phyloP scores from a whole-genome alignment of 2,113 vertebrate species.

The Oreocharis arfaki region DNA sequence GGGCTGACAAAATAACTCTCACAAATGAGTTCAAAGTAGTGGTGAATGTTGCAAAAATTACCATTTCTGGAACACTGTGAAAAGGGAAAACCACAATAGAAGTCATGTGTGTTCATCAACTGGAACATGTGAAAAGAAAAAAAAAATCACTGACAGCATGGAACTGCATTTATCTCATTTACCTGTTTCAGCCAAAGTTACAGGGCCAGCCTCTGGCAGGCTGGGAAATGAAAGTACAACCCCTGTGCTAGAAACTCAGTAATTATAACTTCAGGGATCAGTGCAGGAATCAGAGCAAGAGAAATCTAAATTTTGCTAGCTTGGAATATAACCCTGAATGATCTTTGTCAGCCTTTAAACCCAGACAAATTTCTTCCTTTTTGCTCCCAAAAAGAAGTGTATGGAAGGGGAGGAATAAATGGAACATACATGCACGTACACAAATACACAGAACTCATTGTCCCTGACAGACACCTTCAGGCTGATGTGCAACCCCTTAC shows the following conservation, averaged over 20 bases:
- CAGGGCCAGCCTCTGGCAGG: background rate
- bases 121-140: background rate
- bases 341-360: background rate
- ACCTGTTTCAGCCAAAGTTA: background rate
- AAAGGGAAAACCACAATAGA: background rate
- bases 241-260: background rate
- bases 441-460: background rate
- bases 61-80: background rate
- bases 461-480: background rate
- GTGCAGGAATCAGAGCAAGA: background rate
- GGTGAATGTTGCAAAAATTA: background rate
- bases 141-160: background rate
- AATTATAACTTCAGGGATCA: background rate
- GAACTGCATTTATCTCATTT: background rate
- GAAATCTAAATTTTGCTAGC: background rate
- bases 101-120: background rate
- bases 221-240: background rate
- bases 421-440: background rate
- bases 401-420: background rate
- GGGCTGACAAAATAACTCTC: conserved; percentile 1
- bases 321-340: background rate
- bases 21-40: background rate
- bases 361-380: background rate
- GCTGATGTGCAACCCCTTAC: background rate
- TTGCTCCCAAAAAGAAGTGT: background rate